Evolutionary conservation across 1,140 invertebrate genomes (phyloP), one percentile per base, ranked within the genome.

Genomic region (Forficula auricularia): DNA sequence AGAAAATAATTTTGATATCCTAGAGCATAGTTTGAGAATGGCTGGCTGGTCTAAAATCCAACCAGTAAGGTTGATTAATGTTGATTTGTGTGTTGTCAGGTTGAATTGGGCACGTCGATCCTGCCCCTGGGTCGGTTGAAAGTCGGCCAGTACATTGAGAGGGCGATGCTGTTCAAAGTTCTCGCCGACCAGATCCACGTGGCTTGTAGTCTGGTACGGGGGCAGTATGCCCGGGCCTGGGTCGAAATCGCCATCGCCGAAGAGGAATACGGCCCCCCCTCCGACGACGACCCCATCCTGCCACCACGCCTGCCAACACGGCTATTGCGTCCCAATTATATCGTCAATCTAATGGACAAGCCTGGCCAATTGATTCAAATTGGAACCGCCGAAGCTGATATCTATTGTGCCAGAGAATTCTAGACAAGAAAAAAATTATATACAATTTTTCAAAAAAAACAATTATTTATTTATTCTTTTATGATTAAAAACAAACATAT

Each of bases 111-210:
- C 3, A 43, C 40, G 1, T 63, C 61, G 19, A 57, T 77, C 0
- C 63, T 78, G 3, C 72, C 73, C 0, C 37, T 78, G 2, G 75
- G 75, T 1, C 54, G 53, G 43, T 50, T 79, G 16, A 59, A 59
- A n/a, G 64, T 68, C 4, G 76, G 75, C 1, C 68, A 70, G 0
- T 60, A 64, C 16, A 55, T 77, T 2, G 75, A 78, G 49, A 58
- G 74, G 4, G 69, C 74, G 0, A 20, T 78, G 1, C 61, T 79
- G n/a, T 78, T 74, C 56, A 78, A 79, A 56, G 66, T 65, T 13
- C 50, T 78, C 14, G 73, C 74, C 0, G 75, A 79, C 52, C 62
- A 65, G 42, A 54, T 75, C 14, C 67, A 66, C 0, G 45, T 79
- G 30, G 73, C 75, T 0, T 66, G 66, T 19, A 62, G 67, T 1